Evolutionary conservation across 1,140 invertebrate genomes (phyloP).

Genomic region (Tetraneura akinire): DNA sequence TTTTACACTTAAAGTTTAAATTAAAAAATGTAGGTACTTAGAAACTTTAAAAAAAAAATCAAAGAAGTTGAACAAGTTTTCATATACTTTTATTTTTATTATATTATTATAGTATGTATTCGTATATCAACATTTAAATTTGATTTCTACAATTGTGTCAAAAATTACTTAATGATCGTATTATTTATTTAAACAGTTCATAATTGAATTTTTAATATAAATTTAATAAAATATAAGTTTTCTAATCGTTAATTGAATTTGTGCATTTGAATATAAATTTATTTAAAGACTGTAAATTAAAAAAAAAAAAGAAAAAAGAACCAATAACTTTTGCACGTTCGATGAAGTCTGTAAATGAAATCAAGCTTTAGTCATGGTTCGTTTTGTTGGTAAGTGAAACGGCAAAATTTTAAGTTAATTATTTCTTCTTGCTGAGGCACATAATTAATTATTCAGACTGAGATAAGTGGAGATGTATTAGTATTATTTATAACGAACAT

Average conservation of each 20-base stretch:
- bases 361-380: background rate
- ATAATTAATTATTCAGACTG: background rate
- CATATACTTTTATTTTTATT: background rate
- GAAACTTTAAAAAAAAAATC: background rate
- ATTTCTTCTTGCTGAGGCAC: constrained; percentile 24
- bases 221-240: background rate
- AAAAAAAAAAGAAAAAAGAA: background rate
- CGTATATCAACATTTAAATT: background rate
- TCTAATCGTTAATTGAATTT: background rate
- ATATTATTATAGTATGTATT: too few species aligned
- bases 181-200: background rate
- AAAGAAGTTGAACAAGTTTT: background rate
- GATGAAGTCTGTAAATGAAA: background rate
- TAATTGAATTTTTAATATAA: background rate
- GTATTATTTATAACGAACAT: constrained; percentile 22
- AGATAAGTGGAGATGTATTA: background rate
- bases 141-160: background rate
- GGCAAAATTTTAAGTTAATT: constrained; percentile 27
- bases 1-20: background rate
- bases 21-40: background rate
- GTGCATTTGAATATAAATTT: background rate
- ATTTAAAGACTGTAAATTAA: constrained; percentile 1
- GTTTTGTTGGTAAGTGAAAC: background rate
- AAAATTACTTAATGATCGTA: background rate
- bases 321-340: background rate